These are phyloP conservation scores for Propsilocerus akamusi DNA, from an alignment of 1,140 invertebrate genomes.

Conservation along the genomic window DNA sequence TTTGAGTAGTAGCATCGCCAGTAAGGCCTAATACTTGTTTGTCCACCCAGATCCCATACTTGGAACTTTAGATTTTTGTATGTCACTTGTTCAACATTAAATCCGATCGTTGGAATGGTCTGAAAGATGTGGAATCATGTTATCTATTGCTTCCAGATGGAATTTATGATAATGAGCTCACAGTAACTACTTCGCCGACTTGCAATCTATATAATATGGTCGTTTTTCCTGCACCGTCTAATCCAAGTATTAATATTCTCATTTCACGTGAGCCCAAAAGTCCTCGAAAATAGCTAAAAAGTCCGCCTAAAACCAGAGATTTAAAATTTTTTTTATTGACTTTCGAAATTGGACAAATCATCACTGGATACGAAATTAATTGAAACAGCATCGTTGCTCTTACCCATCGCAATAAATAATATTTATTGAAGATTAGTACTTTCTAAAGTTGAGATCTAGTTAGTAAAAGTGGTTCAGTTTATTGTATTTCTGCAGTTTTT, in stretches of 20 bases:
- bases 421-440: too few species aligned
- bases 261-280: conserved; percentile 88
- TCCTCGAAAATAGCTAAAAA: conserved; percentile 88
- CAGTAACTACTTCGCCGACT: conserved; percentile 98
- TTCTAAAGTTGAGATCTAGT: too few species aligned
- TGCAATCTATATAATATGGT: conserved; percentile 97
- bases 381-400: too few species aligned
- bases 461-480: too few species aligned
- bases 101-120: conserved; percentile 75
- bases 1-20: conserved; percentile 99
- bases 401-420: too few species aligned
- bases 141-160: background rate
- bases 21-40: conserved; percentile 92
- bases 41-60: conserved; percentile 97
- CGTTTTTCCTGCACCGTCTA: conserved; percentile 97
- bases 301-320: conserved; percentile 74
- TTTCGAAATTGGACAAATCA: too few species aligned
- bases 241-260: conserved; percentile 91
- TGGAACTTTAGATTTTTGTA: conserved; percentile 94
- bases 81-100: conserved; percentile 92
- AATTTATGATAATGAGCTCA: conserved; percentile 77
- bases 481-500: too few species aligned
- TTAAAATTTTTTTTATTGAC: too few species aligned
- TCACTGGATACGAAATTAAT: too few species aligned
- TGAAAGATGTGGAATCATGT: background rate